Percentiles rank a stretch among this genome's conserved stretches.
These are phyloP conservation scores for Sturnira hondurensis DNA, from an alignment of 2,113 vertebrate genomes.

Conservation along the genomic window DNA sequence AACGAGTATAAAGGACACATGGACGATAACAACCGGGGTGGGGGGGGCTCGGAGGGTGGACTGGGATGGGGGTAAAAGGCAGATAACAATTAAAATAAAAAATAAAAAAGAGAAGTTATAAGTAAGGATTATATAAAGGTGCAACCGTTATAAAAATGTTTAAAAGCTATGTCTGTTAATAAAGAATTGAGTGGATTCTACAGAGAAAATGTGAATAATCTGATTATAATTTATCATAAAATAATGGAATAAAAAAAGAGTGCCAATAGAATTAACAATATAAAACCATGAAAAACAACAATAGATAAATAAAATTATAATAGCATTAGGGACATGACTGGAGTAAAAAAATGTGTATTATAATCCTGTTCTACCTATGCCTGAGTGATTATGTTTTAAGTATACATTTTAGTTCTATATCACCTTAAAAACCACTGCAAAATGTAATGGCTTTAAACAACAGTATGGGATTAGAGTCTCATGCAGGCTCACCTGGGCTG, in stretches of 20 bases:
- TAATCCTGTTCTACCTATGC: neutral
- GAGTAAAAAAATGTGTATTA: constrained; percentile 50
- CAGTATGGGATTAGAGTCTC: neutral
- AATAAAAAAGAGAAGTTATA: neutral
- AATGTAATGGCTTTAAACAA: neutral
- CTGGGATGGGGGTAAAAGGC: too few relatives aligned
- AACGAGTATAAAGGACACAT: too few relatives aligned
- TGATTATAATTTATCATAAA: constrained; percentile 54
- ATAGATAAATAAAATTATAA: constrained; percentile 48
- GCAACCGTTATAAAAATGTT: neutral
- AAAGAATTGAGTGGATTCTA: constrained; percentile 40
- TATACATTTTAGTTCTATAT: constrained; percentile 17
- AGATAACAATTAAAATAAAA: too few relatives aligned
- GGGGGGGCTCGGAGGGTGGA: too few relatives aligned
- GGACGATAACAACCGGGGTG: too few relatives aligned
- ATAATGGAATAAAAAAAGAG: constrained; percentile 47
- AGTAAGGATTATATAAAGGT: neutral
- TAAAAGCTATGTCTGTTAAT: constrained; percentile 41
- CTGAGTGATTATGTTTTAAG: constrained; percentile 18
- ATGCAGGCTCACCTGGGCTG: neutral
- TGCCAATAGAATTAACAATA: constrained; percentile 57
- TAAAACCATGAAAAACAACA: constrained; percentile 36
- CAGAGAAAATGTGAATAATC: constrained; percentile 52
- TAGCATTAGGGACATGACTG: constrained; percentile 24
- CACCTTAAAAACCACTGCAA: neutral